These are phyloP conservation scores for Ginglymostoma cirratum DNA, from an alignment of 2,113 vertebrate genomes.

Conservation along the genomic window DNA sequence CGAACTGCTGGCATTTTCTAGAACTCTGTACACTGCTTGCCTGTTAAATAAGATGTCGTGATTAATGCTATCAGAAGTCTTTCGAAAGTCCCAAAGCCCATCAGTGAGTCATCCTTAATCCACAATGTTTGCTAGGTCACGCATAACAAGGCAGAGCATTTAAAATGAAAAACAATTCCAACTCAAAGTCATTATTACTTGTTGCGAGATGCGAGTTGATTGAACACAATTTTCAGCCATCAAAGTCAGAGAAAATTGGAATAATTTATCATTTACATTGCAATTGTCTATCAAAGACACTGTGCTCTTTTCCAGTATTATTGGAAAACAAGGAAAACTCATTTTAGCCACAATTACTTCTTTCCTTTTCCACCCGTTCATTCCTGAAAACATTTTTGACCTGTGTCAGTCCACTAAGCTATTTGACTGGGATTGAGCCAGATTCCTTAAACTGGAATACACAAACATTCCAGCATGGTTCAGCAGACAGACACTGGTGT, in stretches of 20 bases:
- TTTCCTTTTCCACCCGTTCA: not conserved
- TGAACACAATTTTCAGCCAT: not conserved
- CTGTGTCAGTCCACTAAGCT: too few relatives aligned
- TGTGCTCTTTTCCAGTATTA: not conserved
- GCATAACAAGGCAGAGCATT: not conserved
- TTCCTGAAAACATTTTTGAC: not conserved
- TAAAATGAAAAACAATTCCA: not conserved
- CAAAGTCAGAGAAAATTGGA: not conserved
- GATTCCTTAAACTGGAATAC: not conserved
- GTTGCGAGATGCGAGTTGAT: not conserved
- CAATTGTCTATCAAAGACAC: not conserved
- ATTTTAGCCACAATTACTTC: not conserved
- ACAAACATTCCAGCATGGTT: not conserved
- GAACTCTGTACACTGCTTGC: not conserved
- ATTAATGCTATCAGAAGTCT: constrained; percentile 24
- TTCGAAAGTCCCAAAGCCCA: not conserved
- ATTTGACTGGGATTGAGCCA: not conserved
- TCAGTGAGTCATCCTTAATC: constrained; percentile 18
- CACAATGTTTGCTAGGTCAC: not conserved
- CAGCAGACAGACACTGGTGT: not conserved
- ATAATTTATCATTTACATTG: not conserved
- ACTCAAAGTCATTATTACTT: not conserved
- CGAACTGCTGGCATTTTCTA: not conserved
- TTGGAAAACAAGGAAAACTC: not conserved
- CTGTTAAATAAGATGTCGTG: not conserved